Evolutionary conservation across 1,140 invertebrate species (phyloP).

Genomic region (Pectinophora gossypiella): DNA sequence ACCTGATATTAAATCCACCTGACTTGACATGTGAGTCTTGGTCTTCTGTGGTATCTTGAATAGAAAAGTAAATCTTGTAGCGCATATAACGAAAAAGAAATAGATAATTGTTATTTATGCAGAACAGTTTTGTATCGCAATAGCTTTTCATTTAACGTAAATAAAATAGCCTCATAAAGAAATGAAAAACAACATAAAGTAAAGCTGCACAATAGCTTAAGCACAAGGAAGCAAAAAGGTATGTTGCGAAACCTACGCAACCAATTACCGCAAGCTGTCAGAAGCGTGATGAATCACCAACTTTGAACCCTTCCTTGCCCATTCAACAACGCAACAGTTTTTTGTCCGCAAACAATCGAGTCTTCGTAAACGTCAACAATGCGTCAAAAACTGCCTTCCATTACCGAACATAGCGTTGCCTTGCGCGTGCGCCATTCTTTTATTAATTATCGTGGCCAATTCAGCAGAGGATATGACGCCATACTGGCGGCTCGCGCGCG

Average conservation of each 20-base stretch:
- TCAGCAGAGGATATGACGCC: slow-evolving; percentile 67
- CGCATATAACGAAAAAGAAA: no score
- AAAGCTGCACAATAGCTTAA: no score
- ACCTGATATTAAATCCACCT: neutral
- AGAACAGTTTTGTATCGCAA: no score
- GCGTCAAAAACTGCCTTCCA: slow-evolving; percentile 39
- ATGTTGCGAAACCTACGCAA: no score
- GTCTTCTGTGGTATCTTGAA: no score
- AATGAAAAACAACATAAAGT: no score
- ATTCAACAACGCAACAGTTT: neutral
- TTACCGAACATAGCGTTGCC: slow-evolving; percentile 58
- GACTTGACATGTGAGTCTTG: no score
- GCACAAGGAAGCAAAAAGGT: neutral
- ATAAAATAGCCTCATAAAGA: no score
- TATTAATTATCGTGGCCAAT: slow-evolving; percentile 69
- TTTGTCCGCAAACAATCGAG: slow-evolving; percentile 19
- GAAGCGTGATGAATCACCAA: neutral
- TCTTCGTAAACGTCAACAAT: slow-evolving; percentile 41
- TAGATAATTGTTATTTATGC: no score
- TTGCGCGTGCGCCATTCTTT: slow-evolving; percentile 60
- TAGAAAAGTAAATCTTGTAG: no score
- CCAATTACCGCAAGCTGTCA: neutral
- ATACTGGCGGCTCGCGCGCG: slow-evolving; percentile 44
- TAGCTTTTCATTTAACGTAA: no score
- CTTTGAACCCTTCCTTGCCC: neutral